Percentiles rank a stretch among this genome's conserved stretches.
These are phyloP conservation scores for Phalacrocorax brasilianus DNA, from an alignment of 2,113 vertebrate genomes.

Conservation along the genomic window DNA sequence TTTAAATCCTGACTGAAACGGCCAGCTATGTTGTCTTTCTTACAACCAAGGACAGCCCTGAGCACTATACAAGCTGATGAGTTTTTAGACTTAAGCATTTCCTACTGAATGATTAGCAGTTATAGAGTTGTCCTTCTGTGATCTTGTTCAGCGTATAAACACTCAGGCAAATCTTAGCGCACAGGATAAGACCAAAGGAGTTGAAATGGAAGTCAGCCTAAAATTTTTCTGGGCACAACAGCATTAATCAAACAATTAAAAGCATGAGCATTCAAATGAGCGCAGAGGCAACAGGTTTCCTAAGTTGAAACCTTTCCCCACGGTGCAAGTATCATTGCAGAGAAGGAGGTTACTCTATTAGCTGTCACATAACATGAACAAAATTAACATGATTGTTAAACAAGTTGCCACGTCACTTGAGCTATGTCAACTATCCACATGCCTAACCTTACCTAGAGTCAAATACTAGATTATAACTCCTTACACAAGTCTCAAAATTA, in stretches of 20 bases:
- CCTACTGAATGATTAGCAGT: background rate
- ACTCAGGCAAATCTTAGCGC: background rate
- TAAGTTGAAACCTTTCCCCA: background rate
- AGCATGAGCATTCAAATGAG: background rate
- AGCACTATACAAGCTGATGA: background rate
- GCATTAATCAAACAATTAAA: background rate
- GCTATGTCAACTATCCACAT: background rate
- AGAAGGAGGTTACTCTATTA: background rate
- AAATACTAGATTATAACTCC: background rate
- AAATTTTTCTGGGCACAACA: background rate
- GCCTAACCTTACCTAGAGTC: background rate
- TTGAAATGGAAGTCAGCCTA: background rate
- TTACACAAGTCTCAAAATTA: background rate
- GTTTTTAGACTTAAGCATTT: background rate
- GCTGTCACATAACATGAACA: constrained; percentile 36
- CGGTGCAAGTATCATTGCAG: background rate
- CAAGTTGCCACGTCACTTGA: background rate
- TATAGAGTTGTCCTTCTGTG: background rate
- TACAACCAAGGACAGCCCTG: background rate
- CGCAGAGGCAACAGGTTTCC: background rate
- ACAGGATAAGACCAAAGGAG: background rate
- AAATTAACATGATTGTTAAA: background rate
- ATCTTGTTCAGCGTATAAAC: background rate
- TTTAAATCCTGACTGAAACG: background rate
- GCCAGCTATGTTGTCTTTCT: background rate